A percentile compares a stretch with the other conserved stretches of the same genome.
These are phyloP conservation scores for Ginglymostoma cirratum DNA, from an alignment of 2,113 vertebrate genomes.

Conservation along the genomic window DNA sequence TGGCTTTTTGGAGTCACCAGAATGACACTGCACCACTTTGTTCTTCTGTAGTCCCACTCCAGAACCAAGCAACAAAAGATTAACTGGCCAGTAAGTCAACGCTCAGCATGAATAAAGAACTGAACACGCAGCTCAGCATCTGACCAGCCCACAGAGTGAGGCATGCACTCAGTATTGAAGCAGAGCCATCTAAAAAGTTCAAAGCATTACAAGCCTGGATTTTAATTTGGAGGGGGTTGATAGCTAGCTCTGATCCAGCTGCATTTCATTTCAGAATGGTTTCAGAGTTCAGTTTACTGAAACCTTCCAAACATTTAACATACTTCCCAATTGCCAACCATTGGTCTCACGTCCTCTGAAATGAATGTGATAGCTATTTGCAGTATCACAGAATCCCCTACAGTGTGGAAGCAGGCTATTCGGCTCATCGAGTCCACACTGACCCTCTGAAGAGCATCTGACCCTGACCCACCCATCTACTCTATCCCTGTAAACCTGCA, in stretches of 20 bases:
- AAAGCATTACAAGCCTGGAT: neutral
- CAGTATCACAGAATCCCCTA: neutral
- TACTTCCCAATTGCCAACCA: neutral
- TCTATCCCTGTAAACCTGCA: too few species aligned
- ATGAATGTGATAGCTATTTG: neutral
- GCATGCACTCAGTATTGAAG: neutral
- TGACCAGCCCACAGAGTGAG: constrained; percentile 11
- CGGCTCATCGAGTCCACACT: too few species aligned
- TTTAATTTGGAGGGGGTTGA: constrained; percentile 3
- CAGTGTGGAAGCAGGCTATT: too few species aligned
- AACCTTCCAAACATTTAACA: neutral
- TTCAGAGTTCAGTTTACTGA: neutral
- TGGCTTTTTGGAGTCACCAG: neutral
- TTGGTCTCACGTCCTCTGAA: neutral
- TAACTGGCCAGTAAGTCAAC: neutral
- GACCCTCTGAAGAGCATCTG: too few species aligned
- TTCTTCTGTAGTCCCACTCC: neutral
- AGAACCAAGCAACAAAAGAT: constrained; percentile 19
- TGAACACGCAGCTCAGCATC: neutral
- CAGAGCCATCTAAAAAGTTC: neutral
- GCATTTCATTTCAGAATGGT: neutral
- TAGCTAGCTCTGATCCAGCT: neutral
- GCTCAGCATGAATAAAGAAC: neutral
- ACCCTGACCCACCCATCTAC: too few species aligned
- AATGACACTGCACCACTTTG: constrained; percentile 28